Evolutionary conservation across 2,888 invertebrate genomes (phyloP).

Genomic region (Caenorhabditis sinica): DNA sequence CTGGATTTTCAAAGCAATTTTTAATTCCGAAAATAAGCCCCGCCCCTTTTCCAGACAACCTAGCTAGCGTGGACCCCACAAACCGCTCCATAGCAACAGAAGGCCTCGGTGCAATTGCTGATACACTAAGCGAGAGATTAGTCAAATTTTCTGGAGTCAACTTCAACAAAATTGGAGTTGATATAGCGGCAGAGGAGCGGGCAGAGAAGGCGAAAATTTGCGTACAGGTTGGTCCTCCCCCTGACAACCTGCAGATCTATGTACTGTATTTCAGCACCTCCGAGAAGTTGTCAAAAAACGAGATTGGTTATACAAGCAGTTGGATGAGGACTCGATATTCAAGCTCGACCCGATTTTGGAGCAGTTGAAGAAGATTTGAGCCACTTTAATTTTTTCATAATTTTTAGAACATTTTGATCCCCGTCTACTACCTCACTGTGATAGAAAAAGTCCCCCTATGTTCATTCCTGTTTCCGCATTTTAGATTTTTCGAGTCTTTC

Average conservation of each 20-base stretch:
- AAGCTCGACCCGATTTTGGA: slow-evolving; percentile 49
- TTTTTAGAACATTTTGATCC: neutral
- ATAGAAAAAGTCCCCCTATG: neutral
- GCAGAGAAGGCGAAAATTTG: slow-evolving; percentile 66
- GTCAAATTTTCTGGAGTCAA: slow-evolving; percentile 48
- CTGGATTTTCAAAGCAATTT: neutral
- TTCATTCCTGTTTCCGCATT: neutral
- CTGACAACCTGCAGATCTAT: too few relatives aligned
- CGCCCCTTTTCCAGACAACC: slow-evolving; percentile 34
- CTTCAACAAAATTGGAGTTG: slow-evolving; percentile 65
- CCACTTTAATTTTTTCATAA: neutral
- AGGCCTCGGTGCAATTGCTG: slow-evolving; percentile 48
- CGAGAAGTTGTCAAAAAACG: slow-evolving; percentile 52
- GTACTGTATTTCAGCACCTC: slow-evolving; percentile 47
- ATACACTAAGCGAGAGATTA: slow-evolving; percentile 27
- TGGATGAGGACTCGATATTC: slow-evolving; percentile 47
- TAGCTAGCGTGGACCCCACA: slow-evolving; percentile 34
- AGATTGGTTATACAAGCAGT: slow-evolving; percentile 61
- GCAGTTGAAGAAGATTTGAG: slow-evolving; percentile 44
- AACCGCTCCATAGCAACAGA: slow-evolving; percentile 23
- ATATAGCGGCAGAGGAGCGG: slow-evolving; percentile 70
- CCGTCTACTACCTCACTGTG: slow-evolving; percentile 25
- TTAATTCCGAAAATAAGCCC: neutral
- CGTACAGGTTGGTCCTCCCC: slow-evolving; percentile 62
- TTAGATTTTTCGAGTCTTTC: neutral